These are phyloP conservation scores for Neosalanx taihuensis DNA, from an alignment of 2,797 vertebrate species.

Conservation along the genomic window DNA sequence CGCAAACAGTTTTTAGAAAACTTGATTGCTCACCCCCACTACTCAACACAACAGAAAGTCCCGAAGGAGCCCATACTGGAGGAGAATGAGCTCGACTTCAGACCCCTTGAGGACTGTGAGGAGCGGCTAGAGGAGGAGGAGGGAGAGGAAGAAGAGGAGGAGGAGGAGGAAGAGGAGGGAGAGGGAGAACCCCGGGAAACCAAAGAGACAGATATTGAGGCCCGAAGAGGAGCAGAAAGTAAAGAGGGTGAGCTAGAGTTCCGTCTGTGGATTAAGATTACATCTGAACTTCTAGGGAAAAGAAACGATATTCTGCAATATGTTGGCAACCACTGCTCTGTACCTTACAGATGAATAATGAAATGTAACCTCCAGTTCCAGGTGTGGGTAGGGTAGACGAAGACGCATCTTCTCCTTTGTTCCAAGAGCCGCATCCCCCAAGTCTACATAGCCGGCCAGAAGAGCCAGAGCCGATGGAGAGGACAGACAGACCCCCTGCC, in stretches of 20 bases:
- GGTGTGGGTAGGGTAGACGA: constrained; percentile 61
- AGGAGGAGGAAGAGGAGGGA: constrained; percentile 82
- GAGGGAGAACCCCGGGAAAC: constrained; percentile 82
- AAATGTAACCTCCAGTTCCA: constrained; percentile 16
- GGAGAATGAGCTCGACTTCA: constrained; percentile 95
- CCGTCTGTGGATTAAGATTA: too few species aligned
- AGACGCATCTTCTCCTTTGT: constrained; percentile 63
- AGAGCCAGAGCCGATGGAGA: constrained; percentile 56
- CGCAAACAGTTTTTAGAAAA: background rate
- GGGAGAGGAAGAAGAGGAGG: constrained; percentile 85
- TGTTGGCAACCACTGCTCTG: background rate
- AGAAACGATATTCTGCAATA: too few species aligned
- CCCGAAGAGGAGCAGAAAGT: constrained; percentile 74
- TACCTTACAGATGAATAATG: background rate
- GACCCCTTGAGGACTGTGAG: constrained; percentile 84
- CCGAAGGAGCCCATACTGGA: constrained; percentile 96
- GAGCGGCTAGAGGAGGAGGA: constrained; percentile 83
- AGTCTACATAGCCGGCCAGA: constrained; percentile 57
- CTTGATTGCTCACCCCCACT: background rate
- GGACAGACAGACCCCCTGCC: constrained; percentile 44
- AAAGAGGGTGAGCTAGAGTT: constrained; percentile 57
- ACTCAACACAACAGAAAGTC: constrained; percentile 78
- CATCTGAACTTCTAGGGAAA: too few species aligned
- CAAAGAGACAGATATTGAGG: constrained; percentile 83
- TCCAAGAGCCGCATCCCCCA: constrained; percentile 61